phyloP scores from a whole-genome alignment of 2,888 invertebrate genomes.

The Orthonevra nobilis region DNA sequence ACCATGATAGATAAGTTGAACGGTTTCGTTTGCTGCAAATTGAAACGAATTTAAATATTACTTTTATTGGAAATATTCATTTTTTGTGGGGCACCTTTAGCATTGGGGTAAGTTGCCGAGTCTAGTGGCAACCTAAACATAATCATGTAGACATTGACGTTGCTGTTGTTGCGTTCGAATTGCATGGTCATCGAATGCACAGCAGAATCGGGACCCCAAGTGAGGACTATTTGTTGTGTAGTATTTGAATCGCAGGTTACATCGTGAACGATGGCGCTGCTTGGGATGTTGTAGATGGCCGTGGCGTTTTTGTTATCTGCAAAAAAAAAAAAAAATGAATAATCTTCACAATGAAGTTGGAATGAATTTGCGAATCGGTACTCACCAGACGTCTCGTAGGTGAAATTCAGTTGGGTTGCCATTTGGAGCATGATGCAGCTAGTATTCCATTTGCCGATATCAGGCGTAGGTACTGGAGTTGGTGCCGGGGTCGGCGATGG shows the following conservation, averaged over 20 bases:
- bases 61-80: neutral
- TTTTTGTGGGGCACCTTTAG: no score
- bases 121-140: conserved; percentile 74
- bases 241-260: conserved; percentile 79
- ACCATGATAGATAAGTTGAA: conserved; percentile 81
- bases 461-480: conserved; percentile 74
- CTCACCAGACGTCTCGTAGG: conserved; percentile 77
- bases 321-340: no score
- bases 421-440: conserved; percentile 86
- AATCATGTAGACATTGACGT: conserved; percentile 75
- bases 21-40: conserved; percentile 76
- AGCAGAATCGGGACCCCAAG: conserved; percentile 73
- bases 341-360: no score
- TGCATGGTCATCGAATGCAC: conserved; percentile 77
- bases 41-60: conserved; percentile 11
- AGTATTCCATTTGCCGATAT: conserved; percentile 82
- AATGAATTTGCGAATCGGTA: neutral
- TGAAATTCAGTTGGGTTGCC: conserved; percentile 84
- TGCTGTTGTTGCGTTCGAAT: conserved; percentile 79
- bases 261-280: conserved; percentile 76
- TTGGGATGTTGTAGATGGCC: conserved; percentile 80
- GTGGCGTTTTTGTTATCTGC: conserved; percentile 76
- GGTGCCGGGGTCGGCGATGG: conserved; percentile 76
- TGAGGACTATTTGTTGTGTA: conserved; percentile 80
- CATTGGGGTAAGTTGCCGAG: conserved; percentile 77